Evolutionary conservation across 2,797 vertebrate genomes (phyloP).

Genomic region (Naso thynnoides): DNA sequence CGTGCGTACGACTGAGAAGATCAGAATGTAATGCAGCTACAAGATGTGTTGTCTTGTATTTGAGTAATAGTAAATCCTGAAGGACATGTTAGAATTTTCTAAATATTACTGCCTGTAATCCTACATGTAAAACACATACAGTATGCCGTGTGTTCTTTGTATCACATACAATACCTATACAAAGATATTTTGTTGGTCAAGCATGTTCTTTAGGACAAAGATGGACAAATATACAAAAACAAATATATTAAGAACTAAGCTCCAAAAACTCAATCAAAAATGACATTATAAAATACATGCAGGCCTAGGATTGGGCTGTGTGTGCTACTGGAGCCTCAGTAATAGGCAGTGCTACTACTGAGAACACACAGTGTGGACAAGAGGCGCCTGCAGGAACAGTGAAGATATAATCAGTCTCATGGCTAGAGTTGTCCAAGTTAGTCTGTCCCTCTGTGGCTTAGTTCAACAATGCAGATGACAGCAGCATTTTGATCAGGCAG

Average conservation of each 20-base stretch:
- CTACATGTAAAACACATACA: not conserved
- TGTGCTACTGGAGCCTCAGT: not conserved
- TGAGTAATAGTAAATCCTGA: not conserved
- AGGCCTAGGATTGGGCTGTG: not conserved
- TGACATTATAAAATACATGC: not conserved
- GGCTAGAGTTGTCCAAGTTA: constrained; percentile 22
- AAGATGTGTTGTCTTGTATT: not conserved
- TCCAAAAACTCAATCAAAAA: not conserved
- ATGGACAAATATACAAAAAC: not conserved
- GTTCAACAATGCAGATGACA: constrained; percentile 39
- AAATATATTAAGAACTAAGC: no score
- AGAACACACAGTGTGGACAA: constrained; percentile 7
- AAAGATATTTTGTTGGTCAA: not conserved
- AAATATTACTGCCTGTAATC: not conserved
- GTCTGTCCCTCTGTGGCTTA: constrained; percentile 25
- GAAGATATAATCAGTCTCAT: constrained; percentile 50
- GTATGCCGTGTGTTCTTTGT: not conserved
- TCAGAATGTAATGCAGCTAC: constrained; percentile 5
- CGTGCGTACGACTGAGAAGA: not conserved
- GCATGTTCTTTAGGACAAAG: not conserved
- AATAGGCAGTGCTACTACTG: not conserved
- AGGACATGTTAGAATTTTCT: not conserved
- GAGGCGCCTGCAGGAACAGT: constrained; percentile 35
- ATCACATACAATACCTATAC: not conserved
- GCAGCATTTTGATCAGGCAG: constrained; percentile 62